Conservation (phyloP, 2,888 invertebrate species). For the Drosophila mulleri region DNA sequence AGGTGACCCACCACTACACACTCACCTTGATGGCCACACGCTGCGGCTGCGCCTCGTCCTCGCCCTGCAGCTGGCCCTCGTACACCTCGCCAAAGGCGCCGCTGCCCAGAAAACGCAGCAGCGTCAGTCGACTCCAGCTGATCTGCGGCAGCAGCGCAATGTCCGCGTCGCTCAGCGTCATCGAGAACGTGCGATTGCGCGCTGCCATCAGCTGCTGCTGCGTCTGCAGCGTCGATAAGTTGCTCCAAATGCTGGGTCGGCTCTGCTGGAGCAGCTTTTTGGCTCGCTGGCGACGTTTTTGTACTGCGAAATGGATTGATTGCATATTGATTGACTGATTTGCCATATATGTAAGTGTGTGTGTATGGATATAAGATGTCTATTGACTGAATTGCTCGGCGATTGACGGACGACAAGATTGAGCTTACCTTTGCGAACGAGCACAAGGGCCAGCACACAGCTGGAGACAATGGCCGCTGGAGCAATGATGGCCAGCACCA, state of each 20-base stretch:
- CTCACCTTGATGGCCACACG: conserved; percentile 96
- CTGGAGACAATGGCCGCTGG: conserved; percentile 86
- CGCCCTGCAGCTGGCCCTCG: conserved; percentile 93
- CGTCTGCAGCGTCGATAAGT: conserved; percentile 94
- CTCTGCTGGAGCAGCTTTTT: conserved; percentile 89
- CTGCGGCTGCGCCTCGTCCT: conserved; percentile 88
- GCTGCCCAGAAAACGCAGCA: conserved; percentile 95
- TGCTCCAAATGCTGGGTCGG: conserved; percentile 89
- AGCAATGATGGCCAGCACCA: conserved; percentile 88
- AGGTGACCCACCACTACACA: background rate
- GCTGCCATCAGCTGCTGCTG: conserved; percentile 87
- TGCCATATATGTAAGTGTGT: background rate
- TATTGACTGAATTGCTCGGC: background rate
- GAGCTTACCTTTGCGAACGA: conserved; percentile 79
- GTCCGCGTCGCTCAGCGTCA: conserved; percentile 92
- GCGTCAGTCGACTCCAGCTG: conserved; percentile 92
- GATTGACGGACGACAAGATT: no score
- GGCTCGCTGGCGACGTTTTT: conserved; percentile 88
- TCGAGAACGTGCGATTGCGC: conserved; percentile 88
- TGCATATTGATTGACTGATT: background rate
- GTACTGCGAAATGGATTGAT: conserved; percentile 85
- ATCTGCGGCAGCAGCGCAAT: conserved; percentile 94
- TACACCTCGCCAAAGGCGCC: conserved; percentile 99
- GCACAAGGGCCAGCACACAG: conserved; percentile 79
- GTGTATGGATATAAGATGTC: background rate